Conservation (phyloP, 2,888 invertebrate genomes). For the Tribolium freemani region DNA sequence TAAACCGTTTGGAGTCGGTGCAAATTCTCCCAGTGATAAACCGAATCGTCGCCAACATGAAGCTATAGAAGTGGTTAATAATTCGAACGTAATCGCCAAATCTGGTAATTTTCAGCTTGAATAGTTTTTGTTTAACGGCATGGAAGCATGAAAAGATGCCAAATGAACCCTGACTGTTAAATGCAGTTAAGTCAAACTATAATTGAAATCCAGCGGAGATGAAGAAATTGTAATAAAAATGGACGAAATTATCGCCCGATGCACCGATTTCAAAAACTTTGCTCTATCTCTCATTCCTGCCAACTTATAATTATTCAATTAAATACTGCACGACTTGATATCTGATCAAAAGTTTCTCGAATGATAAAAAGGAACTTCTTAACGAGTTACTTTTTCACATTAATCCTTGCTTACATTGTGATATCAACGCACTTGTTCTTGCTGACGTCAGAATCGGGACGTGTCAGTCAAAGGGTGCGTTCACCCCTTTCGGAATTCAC, state of each 20-base stretch:
- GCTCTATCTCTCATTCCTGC: conserved; percentile 23
- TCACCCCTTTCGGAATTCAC: conserved; percentile 54
- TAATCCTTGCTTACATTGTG: conserved; percentile 27
- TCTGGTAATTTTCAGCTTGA: conserved; percentile 43
- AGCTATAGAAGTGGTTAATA: conserved; percentile 39
- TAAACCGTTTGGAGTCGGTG: conserved; percentile 2
- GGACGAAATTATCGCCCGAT: conserved; percentile 16
- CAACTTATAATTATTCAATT: conserved; percentile 58
- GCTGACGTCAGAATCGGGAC: conserved; percentile 30
- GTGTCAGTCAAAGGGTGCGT: conserved; percentile 39
- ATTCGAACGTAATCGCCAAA: conserved; percentile 39
- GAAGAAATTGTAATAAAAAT: conserved; percentile 33
- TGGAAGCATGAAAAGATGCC: conserved; percentile 44
- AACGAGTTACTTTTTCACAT: conserved; percentile 20
- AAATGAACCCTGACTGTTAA: conserved; percentile 46
- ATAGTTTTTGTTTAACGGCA: conserved; percentile 35
- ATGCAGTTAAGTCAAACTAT: conserved; percentile 45
- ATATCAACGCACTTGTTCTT: neutral
- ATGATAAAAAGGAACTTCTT: conserved; percentile 14
- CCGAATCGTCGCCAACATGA: conserved; percentile 10
- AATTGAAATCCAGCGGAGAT: conserved; percentile 39
- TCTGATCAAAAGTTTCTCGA: conserved; percentile 51
- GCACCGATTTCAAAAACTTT: conserved; percentile 26
- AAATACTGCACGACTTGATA: conserved; percentile 52
- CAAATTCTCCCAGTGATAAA: conserved; percentile 1